These are phyloP conservation scores for Amaurobius ferox DNA, from an alignment of 2,888 invertebrate species.

Conservation along the genomic window DNA sequence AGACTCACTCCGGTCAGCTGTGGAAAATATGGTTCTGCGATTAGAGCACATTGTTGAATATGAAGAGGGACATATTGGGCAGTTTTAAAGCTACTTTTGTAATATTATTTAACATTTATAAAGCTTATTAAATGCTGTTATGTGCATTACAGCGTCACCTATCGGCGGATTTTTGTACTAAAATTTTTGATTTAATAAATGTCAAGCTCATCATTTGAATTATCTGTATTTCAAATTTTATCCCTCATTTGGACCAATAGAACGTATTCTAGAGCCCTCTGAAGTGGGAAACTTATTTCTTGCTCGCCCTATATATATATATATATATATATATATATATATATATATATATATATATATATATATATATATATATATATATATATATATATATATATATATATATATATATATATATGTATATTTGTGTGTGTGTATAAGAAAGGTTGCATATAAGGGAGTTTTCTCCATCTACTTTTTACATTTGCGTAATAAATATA, in stretches of 20 bases:
- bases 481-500: no score
- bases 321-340: no score
- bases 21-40: slow-evolving; percentile 19
- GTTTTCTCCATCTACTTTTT: no score
- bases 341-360: no score
- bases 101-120: not conserved
- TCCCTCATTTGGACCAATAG: slow-evolving; percentile 7
- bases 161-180: not conserved
- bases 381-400: no score
- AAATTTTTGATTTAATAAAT: slow-evolving; percentile 17
- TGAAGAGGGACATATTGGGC: not conserved
- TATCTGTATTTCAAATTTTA: not conserved
- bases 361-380: no score
- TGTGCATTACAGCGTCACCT: not conserved
- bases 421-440: no score
- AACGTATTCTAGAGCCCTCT: not conserved
- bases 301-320: no score
- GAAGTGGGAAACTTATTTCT: not conserved
- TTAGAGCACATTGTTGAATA: slow-evolving; percentile 26
- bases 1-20: not conserved
- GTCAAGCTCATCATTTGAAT: not conserved
- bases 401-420: no score
- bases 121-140: not conserved
- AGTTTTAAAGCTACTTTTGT: not conserved
- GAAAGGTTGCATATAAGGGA: no score